Base-by-base conservation (phyloP, 1,140 invertebrate species). In the Limonius californicus region DNA sequence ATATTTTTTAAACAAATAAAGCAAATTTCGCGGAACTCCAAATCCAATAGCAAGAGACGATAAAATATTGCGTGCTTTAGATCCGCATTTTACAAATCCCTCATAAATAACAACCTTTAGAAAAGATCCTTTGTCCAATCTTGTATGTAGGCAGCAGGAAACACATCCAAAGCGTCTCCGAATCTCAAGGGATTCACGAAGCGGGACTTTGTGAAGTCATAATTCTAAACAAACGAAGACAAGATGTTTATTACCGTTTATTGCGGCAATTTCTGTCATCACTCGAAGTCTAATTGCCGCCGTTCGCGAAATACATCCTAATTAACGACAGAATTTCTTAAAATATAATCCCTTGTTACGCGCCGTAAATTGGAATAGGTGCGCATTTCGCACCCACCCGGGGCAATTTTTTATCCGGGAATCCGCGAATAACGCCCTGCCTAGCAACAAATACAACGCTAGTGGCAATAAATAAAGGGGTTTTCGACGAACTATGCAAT, bases 221-320 rank as follows among this genome's bases (percentile, higher is more conserved):
- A 50, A 50, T 50, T 50, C 45, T 50, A 50, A 50, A 50, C 45
- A 50, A 50, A 50, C 45, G 45, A 50, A 50, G 45, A 50, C 45
- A 50, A 50, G 45, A 50, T 50, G 45, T 50, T 50, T 50, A 50
- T 50, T 50, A 50, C 45, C 45, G 20, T 18, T 50, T 50, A 50
- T 50, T 50, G 45, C 45, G 45, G 45, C 45, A 50, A 21, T 50
- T 50, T 18, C 45, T 50, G 45, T 50, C 45, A 50, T 50, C 45
- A 50, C 16, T 19, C 20, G 6, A 50, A 50, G 6, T 21, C 45
- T 50, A 50, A 50, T 50, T 50, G 20, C 45, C 15, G 7, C 45
- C 45, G 16, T 50, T 50, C 45, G 45, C 45, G 20, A 50, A 50
- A 50, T 50, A 50, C 45, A 50, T 50, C 15, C 45, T 50, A 50